A percentile compares a stretch with the other conserved stretches of the same genome.
Conservation (phyloP, 2,888 invertebrate species). For the Drosophila merina region DNA sequence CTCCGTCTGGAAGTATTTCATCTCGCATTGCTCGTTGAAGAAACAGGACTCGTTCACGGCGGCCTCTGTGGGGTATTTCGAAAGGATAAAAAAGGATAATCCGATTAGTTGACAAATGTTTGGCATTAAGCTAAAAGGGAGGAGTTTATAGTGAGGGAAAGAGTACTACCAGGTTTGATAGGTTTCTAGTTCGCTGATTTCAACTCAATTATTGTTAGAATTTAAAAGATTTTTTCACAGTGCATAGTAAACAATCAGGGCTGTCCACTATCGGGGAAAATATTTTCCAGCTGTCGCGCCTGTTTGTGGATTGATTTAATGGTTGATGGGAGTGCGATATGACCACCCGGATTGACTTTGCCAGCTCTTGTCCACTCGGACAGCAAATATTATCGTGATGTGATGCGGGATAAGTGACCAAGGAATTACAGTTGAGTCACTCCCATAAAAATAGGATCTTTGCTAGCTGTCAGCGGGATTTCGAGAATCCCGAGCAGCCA, state of each 20-base stretch:
- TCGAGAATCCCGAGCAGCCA: conserved; percentile 1
- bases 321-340: conserved; percentile 37
- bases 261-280: conserved; percentile 27
- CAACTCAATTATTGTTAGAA: background rate
- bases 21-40: conserved; percentile 94
- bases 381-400: conserved; percentile 33
- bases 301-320: conserved; percentile 49
- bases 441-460: conserved; percentile 23
- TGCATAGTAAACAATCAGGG: conserved; percentile 3
- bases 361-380: conserved; percentile 23
- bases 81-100: conserved; percentile 12
- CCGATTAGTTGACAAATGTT: conserved; percentile 23
- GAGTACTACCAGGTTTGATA: too few species aligned
- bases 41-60: conserved; percentile 92
- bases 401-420: background rate
- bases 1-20: conserved; percentile 89
- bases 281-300: conserved; percentile 38
- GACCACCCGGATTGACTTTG: conserved; percentile 29
- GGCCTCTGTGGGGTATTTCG: conserved; percentile 86
- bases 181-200: too few species aligned
- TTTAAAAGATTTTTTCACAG: background rate
- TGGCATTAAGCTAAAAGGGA: background rate
- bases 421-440: conserved; percentile 14
- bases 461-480: conserved; percentile 9
- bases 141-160: background rate